Percentiles rank a stretch among this genome's conserved stretches.
Conservation (phyloP, 2,888 invertebrate genomes). For the Malthinus seriepunctatus region DNA sequence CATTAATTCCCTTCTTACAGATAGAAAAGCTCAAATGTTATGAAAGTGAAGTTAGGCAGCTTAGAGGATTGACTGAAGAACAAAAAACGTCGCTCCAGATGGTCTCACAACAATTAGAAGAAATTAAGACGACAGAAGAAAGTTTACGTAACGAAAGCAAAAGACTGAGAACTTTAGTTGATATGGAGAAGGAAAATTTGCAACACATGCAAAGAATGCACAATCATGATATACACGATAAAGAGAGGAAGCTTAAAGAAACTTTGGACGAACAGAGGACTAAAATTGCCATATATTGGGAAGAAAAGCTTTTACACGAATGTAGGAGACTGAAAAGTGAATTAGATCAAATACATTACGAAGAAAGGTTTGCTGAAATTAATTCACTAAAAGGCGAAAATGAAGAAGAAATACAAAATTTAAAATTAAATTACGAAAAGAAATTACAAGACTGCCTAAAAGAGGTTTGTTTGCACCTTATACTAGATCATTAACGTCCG, state of each 20-base stretch:
- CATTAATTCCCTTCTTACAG: conserved; percentile 39
- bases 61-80: conserved; percentile 62
- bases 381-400: conserved; percentile 61
- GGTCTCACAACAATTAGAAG: conserved; percentile 61
- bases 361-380: conserved; percentile 63
- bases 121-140: conserved; percentile 60
- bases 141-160: conserved; percentile 59
- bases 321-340: conserved; percentile 65
- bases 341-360: conserved; percentile 63
- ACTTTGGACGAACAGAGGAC: conserved; percentile 59
- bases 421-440: conserved; percentile 61
- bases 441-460: conserved; percentile 55
- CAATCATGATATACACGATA: conserved; percentile 53
- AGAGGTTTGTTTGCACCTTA: conserved; percentile 56
- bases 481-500: too few relatives aligned
- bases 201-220: conserved; percentile 51
- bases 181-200: conserved; percentile 53
- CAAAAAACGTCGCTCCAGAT: conserved; percentile 63
- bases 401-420: conserved; percentile 60
- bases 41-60: conserved; percentile 61
- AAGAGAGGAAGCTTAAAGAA: conserved; percentile 51
- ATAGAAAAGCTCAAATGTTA: conserved; percentile 59
- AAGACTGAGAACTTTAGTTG: conserved; percentile 48
- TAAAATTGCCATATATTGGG: conserved; percentile 65
- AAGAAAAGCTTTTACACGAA: conserved; percentile 64